phyloP scores from a whole-genome alignment of 1,140 invertebrate species.

The Portunus trituberculatus region DNA sequence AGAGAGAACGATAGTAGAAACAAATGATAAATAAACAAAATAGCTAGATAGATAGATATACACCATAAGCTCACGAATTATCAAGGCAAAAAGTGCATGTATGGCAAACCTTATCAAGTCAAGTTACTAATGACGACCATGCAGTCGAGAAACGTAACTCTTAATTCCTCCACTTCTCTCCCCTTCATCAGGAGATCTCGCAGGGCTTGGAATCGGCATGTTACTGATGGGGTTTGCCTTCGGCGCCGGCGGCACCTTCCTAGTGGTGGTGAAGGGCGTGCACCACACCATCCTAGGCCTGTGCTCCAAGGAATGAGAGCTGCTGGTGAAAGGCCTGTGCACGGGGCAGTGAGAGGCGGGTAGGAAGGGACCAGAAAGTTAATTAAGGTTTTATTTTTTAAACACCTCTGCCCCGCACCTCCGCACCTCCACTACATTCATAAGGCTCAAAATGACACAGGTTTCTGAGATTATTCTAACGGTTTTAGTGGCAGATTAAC shows the following conservation, averaged over 20 bases:
- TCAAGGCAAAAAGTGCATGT: too few relatives aligned
- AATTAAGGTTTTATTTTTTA: too few relatives aligned
- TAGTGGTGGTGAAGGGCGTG: conserved; percentile 57
- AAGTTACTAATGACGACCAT: too few relatives aligned
- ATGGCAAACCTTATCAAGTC: too few relatives aligned
- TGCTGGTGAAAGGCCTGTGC: background rate
- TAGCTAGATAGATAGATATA: background rate
- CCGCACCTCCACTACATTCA: too few relatives aligned
- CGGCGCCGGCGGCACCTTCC: conserved; percentile 51
- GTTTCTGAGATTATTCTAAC: too few relatives aligned
- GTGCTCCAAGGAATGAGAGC: conserved; percentile 24
- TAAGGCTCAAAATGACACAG: too few relatives aligned
- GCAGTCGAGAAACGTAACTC: too few relatives aligned
- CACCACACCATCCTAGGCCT: conserved; percentile 32
- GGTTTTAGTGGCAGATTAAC: too few relatives aligned
- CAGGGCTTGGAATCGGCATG: conserved; percentile 37
- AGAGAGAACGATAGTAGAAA: background rate
- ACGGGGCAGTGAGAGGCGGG: background rate
- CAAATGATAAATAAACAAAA: background rate
- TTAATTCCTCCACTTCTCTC: background rate
- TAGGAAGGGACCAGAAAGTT: too few relatives aligned
- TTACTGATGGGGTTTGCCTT: conserved; percentile 25
- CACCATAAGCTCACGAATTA: too few relatives aligned
- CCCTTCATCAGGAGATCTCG: conserved; percentile 44
- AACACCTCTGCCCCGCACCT: too few relatives aligned